Percentiles rank a stretch among this genome's conserved stretches.
phyloP scores from a whole-genome alignment of 2,113 vertebrate species.

The Lanius collurio region DNA sequence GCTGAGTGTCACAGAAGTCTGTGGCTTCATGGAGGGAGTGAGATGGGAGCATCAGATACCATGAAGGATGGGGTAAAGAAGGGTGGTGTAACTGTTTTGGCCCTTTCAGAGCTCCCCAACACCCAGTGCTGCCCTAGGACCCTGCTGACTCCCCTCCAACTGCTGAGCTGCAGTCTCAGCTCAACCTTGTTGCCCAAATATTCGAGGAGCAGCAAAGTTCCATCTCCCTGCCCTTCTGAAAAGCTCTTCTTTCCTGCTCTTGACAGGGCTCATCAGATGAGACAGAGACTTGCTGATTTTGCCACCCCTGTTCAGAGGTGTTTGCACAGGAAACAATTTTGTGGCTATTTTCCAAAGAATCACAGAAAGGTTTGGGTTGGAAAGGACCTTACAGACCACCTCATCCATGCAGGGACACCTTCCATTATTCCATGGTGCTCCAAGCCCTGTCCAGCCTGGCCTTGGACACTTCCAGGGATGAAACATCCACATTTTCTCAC shows the following conservation, averaged over 20 bases:
- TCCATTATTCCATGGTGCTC: rapidly evolving
- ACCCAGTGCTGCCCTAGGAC: background rate
- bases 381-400: background rate
- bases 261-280: background rate
- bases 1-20: background rate
- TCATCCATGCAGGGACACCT: background rate
- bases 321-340: background rate
- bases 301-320: background rate
- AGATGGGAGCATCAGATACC: background rate
- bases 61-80: background rate
- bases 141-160: background rate
- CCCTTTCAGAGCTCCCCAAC: background rate
- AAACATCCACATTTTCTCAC: background rate
- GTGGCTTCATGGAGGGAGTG: background rate
- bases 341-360: background rate
- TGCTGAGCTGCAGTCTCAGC: background rate
- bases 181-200: background rate
- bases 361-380: background rate
- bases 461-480: background rate
- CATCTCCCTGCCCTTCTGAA: background rate
- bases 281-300: background rate
- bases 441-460: background rate
- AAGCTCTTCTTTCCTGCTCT: background rate
- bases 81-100: background rate
- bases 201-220: background rate